Evolutionary conservation across 2,888 invertebrate species (phyloP).

Genomic region (Aradus depressus): DNA sequence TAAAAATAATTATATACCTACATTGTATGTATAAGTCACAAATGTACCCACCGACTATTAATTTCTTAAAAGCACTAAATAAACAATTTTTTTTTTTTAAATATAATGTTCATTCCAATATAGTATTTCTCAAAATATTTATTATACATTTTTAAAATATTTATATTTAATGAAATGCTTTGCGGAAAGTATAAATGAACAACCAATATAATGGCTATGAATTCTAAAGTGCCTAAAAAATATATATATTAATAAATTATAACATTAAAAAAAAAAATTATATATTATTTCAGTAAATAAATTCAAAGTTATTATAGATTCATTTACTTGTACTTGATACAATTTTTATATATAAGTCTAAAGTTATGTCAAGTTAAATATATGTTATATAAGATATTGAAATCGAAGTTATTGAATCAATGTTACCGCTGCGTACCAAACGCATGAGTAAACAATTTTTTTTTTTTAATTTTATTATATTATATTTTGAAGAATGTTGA

Average conservation of each 20-base stretch:
- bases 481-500: constrained; percentile 2
- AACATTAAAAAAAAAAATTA: neutral
- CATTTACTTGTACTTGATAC: too few species aligned
- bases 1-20: too few species aligned
- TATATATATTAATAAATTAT: neutral
- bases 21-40: too few species aligned
- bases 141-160: constrained; percentile 20
- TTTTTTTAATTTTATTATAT: neutral
- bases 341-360: too few species aligned
- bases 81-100: neutral
- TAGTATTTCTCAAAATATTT: constrained; percentile 16
- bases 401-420: too few species aligned
- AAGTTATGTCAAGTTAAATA: too few species aligned
- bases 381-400: too few species aligned
- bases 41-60: neutral
- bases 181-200: constrained; percentile 16
- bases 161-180: constrained; percentile 16
- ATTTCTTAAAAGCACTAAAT: neutral
- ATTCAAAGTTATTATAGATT: neutral
- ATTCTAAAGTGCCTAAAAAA: constrained; percentile 28
- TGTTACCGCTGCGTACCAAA: too few species aligned
- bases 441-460: too few species aligned
- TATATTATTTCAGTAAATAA: neutral
- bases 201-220: constrained; percentile 28
- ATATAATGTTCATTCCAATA: constrained; percentile 13